Base-by-base conservation (phyloP, 1,140 invertebrate genomes). In the Achroia grisella region DNA sequence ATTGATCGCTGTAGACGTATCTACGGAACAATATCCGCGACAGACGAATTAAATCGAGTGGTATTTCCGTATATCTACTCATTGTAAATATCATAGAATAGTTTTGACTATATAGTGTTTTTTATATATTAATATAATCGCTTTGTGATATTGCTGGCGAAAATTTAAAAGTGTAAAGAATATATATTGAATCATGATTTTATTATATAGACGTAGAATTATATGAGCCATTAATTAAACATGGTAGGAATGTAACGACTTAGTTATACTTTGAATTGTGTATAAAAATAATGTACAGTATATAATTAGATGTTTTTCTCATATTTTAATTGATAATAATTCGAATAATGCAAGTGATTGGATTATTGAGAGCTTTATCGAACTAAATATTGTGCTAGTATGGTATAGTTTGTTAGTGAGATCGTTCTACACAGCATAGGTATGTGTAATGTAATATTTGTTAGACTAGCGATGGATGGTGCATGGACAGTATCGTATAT, bases 101-200 rank as follows among this genome's bases (percentile, higher is more conserved):
- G 70, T 72, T 58, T 63, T 64, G 68, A 69, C 70, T 75, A 68
- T 60, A 10, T 31, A 64, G 55, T 55, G 62, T 74, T 55, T 60
- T 71, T 56, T 72, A 67, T 69, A 71, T 70, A 69, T 66, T 69
- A 62, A 63, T 65, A 70, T 59, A 44, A 59, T 48, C 39, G 70
- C 65, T 74, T 76, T 74, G 72, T 74, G 62, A 76, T 71, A 73
- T 69, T 56, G 58, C 54, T 40, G 34, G 58, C 49, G 57, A 58
- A 39, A 53, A 56, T 48, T 62, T 55, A 51, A 52, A 54, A 52
- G 43, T 59, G 48, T 48, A 40, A 42, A 54, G 2, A 48, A 47
- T n/a, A n/a, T 23, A 34, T 35, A 47, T 42, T 42, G 33, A 27
- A 12, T 37, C 13, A 17, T 37, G 35, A 17, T 39, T 51, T 23